Conservation (phyloP, 2,888 invertebrate genomes). For the Ommatoiulus sabulosus region DNA sequence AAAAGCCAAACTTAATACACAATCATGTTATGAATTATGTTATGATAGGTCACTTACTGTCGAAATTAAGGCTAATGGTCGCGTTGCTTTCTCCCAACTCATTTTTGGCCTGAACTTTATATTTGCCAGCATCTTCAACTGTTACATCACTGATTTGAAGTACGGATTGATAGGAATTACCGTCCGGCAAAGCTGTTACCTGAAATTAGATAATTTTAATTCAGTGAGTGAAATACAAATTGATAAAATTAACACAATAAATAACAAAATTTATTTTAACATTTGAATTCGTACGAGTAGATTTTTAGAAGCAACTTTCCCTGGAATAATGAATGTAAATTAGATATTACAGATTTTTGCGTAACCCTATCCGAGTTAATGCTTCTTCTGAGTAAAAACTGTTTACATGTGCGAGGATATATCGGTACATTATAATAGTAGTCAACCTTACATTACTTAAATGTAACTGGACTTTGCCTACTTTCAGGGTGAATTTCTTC, state of each 20-base stretch:
- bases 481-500: too few species aligned
- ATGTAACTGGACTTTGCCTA: too few species aligned
- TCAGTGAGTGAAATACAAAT: not conserved
- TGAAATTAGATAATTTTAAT: not conserved
- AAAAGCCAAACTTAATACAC: not conserved
- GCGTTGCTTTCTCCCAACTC: slow-evolving; percentile 97
- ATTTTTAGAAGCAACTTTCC: too few species aligned
- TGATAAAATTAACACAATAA: not conserved
- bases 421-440: too few species aligned
- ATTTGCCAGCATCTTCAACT: slow-evolving; percentile 97
- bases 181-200: slow-evolving; percentile 90
- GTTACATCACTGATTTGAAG: slow-evolving; percentile 94
- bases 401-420: too few species aligned
- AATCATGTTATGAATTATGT: not conserved
- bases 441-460: too few species aligned
- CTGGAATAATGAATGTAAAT: too few species aligned
- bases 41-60: slow-evolving; percentile 81
- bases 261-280: not conserved
- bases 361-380: too few species aligned
- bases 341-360: too few species aligned
- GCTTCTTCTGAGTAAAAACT: too few species aligned
- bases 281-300: too few species aligned
- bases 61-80: slow-evolving; percentile 96
- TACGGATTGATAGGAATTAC: slow-evolving; percentile 92
- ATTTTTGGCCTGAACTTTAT: slow-evolving; percentile 96